Evolutionary conservation across 2,113 vertebrate genomes (phyloP), one percentile per base, ranked within the genome.

Genomic region (Setophaga kirtlandii): DNA sequence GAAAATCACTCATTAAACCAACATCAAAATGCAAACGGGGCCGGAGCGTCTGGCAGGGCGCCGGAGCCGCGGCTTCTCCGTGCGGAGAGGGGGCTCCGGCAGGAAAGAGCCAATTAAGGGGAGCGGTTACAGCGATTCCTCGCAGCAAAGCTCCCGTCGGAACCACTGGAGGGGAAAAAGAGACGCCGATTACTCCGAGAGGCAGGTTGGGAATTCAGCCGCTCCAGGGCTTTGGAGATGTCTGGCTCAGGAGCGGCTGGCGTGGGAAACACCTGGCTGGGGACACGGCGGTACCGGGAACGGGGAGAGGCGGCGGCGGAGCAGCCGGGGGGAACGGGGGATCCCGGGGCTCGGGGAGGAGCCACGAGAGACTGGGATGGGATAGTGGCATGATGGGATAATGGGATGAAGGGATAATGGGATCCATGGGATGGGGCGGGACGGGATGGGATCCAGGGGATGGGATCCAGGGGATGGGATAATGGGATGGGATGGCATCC

Each of bases 221-320:
- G 77, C 37, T 52, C 47, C 23, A 4, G 49, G 81, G 73, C 79
- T 13, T 16, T 22, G 0, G 30, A 35, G 55, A 44, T 41, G 63
- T 69, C 75, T 49, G 47, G 67, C 86, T 87, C 50, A 2, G 65
- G 42, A 52, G 60, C 14, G 19, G 30, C 24, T 39, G 60, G 37
- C 22, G 7, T 2, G 58, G 84, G 65, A 65, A 87, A 84, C 63
- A 62, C 37, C 50, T 13, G 21, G 49, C 68, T 44, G 8, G 75
- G 60, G 70, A 31, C 3, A n/a, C n/a, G n/a, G 11, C 6, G 17
- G 62, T 22, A 30, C n/a, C 20, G 42, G 8, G 18, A 19, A 12
- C 0, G 9, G 24, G 6, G 4, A 28, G 33, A 2, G 14, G 62
- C 14, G 21, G 52, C 1, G 13, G 24, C 1, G 17, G 39, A 1